Evolutionary conservation across 2,888 invertebrate species (phyloP).

Genomic region (Eremobia ochroleuca): DNA sequence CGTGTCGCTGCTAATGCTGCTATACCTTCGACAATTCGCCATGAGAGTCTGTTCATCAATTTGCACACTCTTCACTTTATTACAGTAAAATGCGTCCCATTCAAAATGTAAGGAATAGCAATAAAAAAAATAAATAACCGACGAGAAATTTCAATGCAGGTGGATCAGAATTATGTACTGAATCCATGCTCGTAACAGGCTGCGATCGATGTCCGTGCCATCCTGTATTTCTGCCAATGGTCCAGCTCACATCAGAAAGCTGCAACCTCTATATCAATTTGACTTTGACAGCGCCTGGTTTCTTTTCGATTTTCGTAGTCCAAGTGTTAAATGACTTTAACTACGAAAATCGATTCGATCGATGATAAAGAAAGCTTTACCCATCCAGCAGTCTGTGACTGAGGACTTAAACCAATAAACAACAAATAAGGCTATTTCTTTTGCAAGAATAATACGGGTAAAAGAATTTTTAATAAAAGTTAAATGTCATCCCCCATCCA

Average conservation of each 20-base stretch:
- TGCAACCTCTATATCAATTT: neutral
- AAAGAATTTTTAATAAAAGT: neutral
- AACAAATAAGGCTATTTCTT: neutral
- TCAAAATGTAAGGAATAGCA: no score
- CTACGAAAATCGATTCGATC: no score
- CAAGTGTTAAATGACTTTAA: neutral
- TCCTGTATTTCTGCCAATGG: neutral
- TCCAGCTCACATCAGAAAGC: neutral
- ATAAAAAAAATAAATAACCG: no score
- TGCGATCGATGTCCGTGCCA: neutral
- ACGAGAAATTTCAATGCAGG: no score
- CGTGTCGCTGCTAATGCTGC: neutral
- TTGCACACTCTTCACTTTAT: neutral
- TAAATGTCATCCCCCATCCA: neutral
- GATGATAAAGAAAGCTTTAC: neutral
- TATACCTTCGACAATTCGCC: neutral
- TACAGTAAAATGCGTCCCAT: neutral
- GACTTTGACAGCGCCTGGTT: neutral
- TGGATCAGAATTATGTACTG: neutral
- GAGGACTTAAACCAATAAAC: neutral
- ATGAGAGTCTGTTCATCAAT: neutral
- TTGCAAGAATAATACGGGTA: neutral
- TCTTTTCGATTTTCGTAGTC: neutral
- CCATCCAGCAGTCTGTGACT: neutral
- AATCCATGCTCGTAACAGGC: neutral